phyloP scores from a whole-genome alignment of 2,888 invertebrate genomes.

The Drosophila rellima region DNA sequence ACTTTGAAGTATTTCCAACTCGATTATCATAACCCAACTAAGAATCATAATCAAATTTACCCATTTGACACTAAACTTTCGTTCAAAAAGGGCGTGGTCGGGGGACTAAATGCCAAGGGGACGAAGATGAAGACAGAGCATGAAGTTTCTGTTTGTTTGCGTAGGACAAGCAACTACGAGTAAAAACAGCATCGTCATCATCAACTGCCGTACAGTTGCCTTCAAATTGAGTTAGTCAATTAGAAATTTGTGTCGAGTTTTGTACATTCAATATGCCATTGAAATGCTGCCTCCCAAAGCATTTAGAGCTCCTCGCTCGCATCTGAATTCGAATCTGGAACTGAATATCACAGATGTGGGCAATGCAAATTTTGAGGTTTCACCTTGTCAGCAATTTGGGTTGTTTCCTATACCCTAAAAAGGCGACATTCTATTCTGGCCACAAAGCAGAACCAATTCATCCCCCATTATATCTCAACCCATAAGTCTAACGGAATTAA shows the following conservation, averaged over 20 bases:
- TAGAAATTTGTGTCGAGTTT: slow-evolving; percentile 67
- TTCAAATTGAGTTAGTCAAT: slow-evolving; percentile 79
- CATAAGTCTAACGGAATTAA: slow-evolving; percentile 34
- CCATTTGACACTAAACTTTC: slow-evolving; percentile 80
- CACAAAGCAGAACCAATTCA: slow-evolving; percentile 27
- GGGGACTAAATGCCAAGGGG: background rate
- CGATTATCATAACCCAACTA: slow-evolving; percentile 79
- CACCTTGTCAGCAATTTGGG: slow-evolving; percentile 40
- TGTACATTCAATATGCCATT: slow-evolving; percentile 64
- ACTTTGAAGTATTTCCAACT: slow-evolving; percentile 79
- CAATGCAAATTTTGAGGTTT: slow-evolving; percentile 59
- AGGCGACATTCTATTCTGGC: slow-evolving; percentile 41
- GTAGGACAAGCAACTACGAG: slow-evolving; percentile 22
- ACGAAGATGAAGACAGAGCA: background rate
- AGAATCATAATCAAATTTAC: slow-evolving; percentile 76
- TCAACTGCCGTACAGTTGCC: slow-evolving; percentile 31
- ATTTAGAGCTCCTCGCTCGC: slow-evolving; percentile 15
- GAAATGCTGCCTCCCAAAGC: slow-evolving; percentile 38
- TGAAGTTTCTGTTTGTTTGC: slow-evolving; percentile 32
- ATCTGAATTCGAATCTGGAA: background rate
- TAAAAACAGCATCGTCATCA: slow-evolving; percentile 47
- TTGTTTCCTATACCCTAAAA: slow-evolving; percentile 19
- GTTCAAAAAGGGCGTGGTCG: slow-evolving; percentile 19
- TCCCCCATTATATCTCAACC: slow-evolving; percentile 9
- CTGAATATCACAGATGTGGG: slow-evolving; percentile 8